Evolutionary conservation across 2,113 vertebrate genomes (phyloP).

Genomic region (Mastomys natalensis): DNA sequence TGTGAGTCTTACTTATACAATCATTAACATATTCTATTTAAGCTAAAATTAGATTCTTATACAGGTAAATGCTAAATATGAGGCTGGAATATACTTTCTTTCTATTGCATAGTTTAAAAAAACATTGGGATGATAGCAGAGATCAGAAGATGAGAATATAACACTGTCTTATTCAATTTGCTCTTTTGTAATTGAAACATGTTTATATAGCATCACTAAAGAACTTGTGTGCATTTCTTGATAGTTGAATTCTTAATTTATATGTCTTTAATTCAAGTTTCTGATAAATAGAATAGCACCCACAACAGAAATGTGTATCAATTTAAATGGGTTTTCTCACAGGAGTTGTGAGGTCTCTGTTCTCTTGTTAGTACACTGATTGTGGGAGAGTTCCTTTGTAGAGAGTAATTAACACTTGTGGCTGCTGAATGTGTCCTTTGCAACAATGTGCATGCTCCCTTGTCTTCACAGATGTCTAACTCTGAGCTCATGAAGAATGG

Average conservation of each 20-base stretch:
- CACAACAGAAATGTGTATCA: neutral
- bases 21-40: neutral
- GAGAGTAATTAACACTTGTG: neutral
- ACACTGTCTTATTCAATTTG: neutral
- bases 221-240: neutral
- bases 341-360: neutral
- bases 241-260: neutral
- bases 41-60: neutral
- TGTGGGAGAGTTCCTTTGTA: neutral
- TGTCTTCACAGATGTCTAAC: slow-evolving; percentile 37
- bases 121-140: neutral
- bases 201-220: neutral
- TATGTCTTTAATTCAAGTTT: neutral
- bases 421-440: neutral
- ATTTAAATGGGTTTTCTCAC: neutral
- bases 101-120: neutral
- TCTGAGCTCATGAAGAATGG: neutral
- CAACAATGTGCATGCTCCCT: neutral
- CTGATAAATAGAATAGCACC: neutral
- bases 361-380: neutral
- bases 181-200: neutral
- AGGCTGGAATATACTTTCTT: neutral
- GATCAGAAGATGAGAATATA: neutral
- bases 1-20: neutral
- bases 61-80: neutral